Evolutionary conservation across 92 coral and sea anemone genomes (phyloP), one percentile per base, ranked within the genome.

Genomic region (Epizoanthus scotinus): DNA sequence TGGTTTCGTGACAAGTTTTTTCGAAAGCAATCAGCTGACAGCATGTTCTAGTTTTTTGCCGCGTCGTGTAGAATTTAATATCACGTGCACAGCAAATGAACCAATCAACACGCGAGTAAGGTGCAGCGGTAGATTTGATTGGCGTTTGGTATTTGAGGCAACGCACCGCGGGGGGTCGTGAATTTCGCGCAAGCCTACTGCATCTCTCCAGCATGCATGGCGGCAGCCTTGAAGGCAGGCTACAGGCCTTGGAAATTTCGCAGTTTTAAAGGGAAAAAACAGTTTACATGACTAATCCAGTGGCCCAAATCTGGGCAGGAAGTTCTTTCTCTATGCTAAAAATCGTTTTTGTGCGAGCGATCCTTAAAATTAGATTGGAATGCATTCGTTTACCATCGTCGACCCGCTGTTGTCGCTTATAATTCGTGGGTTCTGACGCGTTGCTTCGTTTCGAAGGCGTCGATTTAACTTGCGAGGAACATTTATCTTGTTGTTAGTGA

Each of bases 361-460:
- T 75, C 81, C 68, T 75, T 75, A 22, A 57, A 75, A 36, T 31
- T 58, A 75, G 60, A 38, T 75, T 75, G 81, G 81, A 75, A 75
- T 75, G 81, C 56, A 75, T 75, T 75, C 81, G 81, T 75, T 21
- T 75, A 25, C 56, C 68, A 40, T 75, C 68, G 81, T 58, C 81
- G 68, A 75, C 81, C 69, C 69, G 81, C 81, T 75, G 81, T 75
- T 75, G 67, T 75, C 81, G 81, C 81, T 49, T 38, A 75, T 75
- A 75, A 75, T 75, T 75, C 81, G 81, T 75, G 81, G 63, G 81
- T 38, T 75, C 81, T 75, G 81, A 75, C 81, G 81, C 81, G 81
- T 75, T 75, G 81, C 81, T 75, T 59, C 81, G 81, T 75, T 75
- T 75, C 81, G 81, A 75, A 75, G 81, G 81, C 81, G 67, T 75